Evolutionary conservation across 2,888 invertebrate species (phyloP).

Genomic region (Epistrophe eligans): DNA sequence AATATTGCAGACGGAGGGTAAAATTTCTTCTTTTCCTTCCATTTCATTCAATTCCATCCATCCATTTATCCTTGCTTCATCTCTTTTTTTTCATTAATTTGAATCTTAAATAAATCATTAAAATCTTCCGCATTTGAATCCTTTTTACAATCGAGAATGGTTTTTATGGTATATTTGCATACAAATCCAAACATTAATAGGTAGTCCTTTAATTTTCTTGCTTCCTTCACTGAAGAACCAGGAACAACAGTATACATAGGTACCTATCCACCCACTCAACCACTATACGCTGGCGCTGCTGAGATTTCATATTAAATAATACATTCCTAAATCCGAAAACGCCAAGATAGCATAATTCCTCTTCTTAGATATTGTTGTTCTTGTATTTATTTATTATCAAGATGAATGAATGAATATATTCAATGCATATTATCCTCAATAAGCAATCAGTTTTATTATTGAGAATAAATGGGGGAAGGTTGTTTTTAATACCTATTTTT

Average conservation of each 20-base stretch:
- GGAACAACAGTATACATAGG: too few relatives aligned
- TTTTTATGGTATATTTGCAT: slow-evolving; percentile 57
- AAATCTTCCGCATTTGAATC: slow-evolving; percentile 73
- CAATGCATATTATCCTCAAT: too few relatives aligned
- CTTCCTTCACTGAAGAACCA: neutral
- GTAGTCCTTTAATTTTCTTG: slow-evolving; percentile 63
- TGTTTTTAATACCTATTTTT: too few relatives aligned
- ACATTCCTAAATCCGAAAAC: too few relatives aligned
- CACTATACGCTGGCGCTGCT: too few relatives aligned
- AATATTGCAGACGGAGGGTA: neutral
- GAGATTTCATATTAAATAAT: too few relatives aligned
- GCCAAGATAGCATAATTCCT: too few relatives aligned
- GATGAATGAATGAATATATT: too few relatives aligned
- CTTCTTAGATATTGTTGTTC: too few relatives aligned
- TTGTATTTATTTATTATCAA: too few relatives aligned
- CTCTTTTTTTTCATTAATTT: slow-evolving; percentile 32
- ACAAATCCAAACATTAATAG: slow-evolving; percentile 64
- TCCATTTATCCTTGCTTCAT: neutral
- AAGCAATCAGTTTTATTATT: neutral
- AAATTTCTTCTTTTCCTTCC: slow-evolving; percentile 33
- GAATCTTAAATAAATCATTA: slow-evolving; percentile 71
- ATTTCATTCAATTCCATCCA: neutral
- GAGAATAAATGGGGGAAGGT: too few relatives aligned
- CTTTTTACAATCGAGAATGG: slow-evolving; percentile 59
- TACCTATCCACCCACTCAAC: too few relatives aligned